These are phyloP conservation scores for Cyprinella venusta DNA, from an alignment of 2,797 vertebrate species.

Conservation along the genomic window DNA sequence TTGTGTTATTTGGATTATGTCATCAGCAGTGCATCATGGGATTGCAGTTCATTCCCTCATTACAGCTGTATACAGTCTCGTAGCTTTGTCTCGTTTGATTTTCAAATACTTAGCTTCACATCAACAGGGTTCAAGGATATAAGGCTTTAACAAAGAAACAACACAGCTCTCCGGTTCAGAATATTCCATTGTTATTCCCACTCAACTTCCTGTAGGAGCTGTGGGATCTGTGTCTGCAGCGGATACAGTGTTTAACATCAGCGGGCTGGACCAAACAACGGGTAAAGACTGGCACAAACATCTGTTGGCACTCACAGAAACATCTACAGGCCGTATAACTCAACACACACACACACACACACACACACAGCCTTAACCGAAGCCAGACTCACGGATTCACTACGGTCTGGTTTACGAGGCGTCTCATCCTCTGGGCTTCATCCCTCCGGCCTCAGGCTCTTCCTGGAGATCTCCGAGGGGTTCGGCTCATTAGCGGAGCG, in stretches of 20 bases:
- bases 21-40: neutral
- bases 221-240: neutral
- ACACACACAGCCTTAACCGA: neutral
- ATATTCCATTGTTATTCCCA: neutral
- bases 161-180: neutral
- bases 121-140: neutral
- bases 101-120: neutral
- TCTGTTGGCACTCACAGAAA: neutral
- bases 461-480: neutral
- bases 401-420: neutral
- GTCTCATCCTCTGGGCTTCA: neutral
- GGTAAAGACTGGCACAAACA: neutral
- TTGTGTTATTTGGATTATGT: neutral
- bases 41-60: neutral
- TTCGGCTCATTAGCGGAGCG: neutral
- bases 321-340: neutral
- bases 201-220: neutral
- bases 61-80: neutral
- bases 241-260: neutral
- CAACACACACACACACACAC: no score
- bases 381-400: neutral
- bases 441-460: neutral
- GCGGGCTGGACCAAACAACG: neutral
- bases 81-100: neutral
- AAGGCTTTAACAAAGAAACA: neutral